These are phyloP conservation scores for Microtus richardsoni DNA, from an alignment of 2,113 vertebrate species.

Conservation along the genomic window DNA sequence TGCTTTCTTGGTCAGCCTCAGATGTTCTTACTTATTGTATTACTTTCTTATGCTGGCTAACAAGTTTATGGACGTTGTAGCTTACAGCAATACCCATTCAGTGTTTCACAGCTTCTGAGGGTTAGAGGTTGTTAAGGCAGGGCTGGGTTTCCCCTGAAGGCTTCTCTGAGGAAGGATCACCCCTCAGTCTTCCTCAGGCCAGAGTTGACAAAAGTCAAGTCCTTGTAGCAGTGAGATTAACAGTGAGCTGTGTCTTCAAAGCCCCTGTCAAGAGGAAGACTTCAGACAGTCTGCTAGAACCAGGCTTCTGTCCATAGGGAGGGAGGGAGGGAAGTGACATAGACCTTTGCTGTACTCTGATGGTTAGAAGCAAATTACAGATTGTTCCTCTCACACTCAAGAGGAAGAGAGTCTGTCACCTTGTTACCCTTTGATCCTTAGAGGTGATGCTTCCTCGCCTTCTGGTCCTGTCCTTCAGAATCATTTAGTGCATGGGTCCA, in stretches of 20 bases:
- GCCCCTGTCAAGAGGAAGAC: not conserved
- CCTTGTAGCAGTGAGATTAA: not conserved
- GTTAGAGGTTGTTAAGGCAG: not conserved
- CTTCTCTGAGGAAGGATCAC: not conserved
- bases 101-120: not conserved
- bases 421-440: not conserved
- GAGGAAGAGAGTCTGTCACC: not conserved
- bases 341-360: not conserved
- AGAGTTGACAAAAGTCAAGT: not conserved
- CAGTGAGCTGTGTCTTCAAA: constrained; percentile 9
- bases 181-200: not conserved
- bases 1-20: not conserved
- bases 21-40: not conserved
- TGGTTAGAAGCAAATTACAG: not conserved
- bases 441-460: not conserved
- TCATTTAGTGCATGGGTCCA: not conserved
- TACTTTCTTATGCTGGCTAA: not conserved
- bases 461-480: not conserved
- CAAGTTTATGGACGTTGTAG: not conserved
- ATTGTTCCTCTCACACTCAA: not conserved
- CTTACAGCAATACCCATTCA: not conserved
- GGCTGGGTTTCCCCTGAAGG: not conserved
- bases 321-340: not conserved
- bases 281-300: not conserved
- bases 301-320: not conserved